Conservation (phyloP, 2,888 invertebrate genomes). For the Spodoptera littoralis region DNA sequence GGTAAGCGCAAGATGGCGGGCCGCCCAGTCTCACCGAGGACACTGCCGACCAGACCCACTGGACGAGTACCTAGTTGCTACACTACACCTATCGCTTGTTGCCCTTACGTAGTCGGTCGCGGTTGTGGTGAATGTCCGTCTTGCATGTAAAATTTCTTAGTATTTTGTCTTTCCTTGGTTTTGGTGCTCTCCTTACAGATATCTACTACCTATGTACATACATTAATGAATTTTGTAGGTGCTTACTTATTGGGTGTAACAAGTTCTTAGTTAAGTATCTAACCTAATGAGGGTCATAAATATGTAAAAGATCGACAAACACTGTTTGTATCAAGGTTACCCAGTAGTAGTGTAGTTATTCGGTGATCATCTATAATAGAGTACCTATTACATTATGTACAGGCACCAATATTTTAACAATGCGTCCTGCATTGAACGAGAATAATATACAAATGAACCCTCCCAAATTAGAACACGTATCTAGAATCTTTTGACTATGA, state of each 20-base stretch:
- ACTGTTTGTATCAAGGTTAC: constrained; percentile 25
- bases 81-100: not conserved
- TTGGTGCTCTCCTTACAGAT: constrained; percentile 40
- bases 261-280: constrained; percentile 17
- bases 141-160: constrained; percentile 44
- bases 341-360: not conserved
- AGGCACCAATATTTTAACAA: too few relatives aligned
- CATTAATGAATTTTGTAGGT: too few relatives aligned
- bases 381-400: too few relatives aligned
- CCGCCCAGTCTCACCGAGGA: constrained; percentile 12
- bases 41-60: constrained; percentile 9
- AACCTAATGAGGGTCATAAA: constrained; percentile 30
- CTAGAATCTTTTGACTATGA: too few relatives aligned
- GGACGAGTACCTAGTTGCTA: constrained; percentile 3
- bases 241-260: constrained; percentile 8
- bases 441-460: too few relatives aligned
- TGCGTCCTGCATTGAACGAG: too few relatives aligned
- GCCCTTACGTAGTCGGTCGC: constrained; percentile 11
- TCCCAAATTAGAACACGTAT: too few relatives aligned
- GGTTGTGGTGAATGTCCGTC: constrained; percentile 35
- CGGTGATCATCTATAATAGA: not conserved
- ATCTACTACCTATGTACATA: too few relatives aligned
- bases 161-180: constrained; percentile 31
- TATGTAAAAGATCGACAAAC: constrained; percentile 25
- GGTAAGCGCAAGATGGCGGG: constrained; percentile 64